These are phyloP conservation scores for Tromatobia lineatoria DNA, from an alignment of 2,888 invertebrate species.

Conservation along the genomic window DNA sequence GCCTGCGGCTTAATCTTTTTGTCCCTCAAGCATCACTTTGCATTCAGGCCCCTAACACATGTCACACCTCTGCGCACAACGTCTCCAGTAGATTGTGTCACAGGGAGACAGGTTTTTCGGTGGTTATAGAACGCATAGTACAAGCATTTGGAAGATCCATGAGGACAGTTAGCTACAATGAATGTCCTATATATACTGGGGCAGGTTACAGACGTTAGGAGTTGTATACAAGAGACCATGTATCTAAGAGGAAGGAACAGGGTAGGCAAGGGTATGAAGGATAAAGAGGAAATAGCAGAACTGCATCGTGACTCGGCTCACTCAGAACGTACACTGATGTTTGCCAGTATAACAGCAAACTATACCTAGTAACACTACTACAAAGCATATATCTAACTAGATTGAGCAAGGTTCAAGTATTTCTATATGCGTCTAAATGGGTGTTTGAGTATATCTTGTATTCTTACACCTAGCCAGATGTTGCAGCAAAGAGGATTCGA, in stretches of 20 bases:
- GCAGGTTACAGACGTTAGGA: constrained; percentile 37
- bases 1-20: constrained; percentile 48
- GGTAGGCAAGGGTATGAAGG: constrained; percentile 15
- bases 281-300: constrained; percentile 32
- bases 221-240: constrained; percentile 7
- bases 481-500: constrained; percentile 79
- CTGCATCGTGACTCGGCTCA: constrained; percentile 14
- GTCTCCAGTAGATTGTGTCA: not conserved
- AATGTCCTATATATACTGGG: constrained; percentile 29
- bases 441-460: constrained; percentile 47
- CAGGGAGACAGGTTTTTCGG: constrained; percentile 9
- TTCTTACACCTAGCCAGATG: constrained; percentile 48
- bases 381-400: constrained; percentile 19
- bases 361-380: constrained; percentile 3
- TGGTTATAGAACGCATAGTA: no score
- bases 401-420: constrained; percentile 60
- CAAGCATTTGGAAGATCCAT: constrained; percentile 27
- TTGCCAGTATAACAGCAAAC: constrained; percentile 42
- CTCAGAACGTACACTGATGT: constrained; percentile 29
- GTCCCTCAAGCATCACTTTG: constrained; percentile 57
- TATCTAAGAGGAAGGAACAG: constrained; percentile 6
- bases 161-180: constrained; percentile 52
- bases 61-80: constrained; percentile 29
- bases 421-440: constrained; percentile 44
- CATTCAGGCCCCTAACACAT: constrained; percentile 46